Evolutionary conservation across 2,888 invertebrate species (phyloP), one percentile per base, ranked within the genome.

Genomic region (Punctoribates punctum): DNA sequence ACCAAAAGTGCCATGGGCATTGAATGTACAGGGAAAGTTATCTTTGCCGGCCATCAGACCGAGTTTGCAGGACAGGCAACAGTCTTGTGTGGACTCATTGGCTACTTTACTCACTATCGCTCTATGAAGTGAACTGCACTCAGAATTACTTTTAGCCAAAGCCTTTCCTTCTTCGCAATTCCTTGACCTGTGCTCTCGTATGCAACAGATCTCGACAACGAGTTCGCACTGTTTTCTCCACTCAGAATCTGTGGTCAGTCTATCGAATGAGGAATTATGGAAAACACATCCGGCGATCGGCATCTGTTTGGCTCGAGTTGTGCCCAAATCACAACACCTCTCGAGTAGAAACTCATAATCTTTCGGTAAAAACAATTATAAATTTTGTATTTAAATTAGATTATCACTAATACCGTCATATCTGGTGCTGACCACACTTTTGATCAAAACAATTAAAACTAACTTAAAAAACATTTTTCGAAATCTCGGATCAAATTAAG

Each of bases 61-160:
- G 57, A 89, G 83, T 82, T 88, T 87, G 80, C 89, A 89, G 9
- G 88, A 87, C 79, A 88, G 88, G 80, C 89, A 89, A 80, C 89
- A 89, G 80, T 87, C 86, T 84, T 88, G 82, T 79, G 27, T 23
- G 15, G 74, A 34, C 27, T 60, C 62, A 46, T 60, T 62, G 23
- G 42, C 42, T n/a, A 62, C 60, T 62, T 15, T 11, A 6, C 46
- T 62, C 9, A 60, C 42, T 15, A 46, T 57, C 0, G 23, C 60
- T 5, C 4, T 62, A 13, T 46, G n/a, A 17, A 62, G 20, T 38
- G 42, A 15, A 46, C 15, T 38, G 62, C 74, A 74, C 3, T 34
- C 9, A 13, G 17, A 5, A 15, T n/a, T n/a, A 1, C 38, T 57
- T 74, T 13, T 25, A 1, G 74, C 74, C 20, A 62, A 60, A 57